Conservation (phyloP, 2,888 invertebrate genomes). For the Pachycephus smyrnensis region DNA sequence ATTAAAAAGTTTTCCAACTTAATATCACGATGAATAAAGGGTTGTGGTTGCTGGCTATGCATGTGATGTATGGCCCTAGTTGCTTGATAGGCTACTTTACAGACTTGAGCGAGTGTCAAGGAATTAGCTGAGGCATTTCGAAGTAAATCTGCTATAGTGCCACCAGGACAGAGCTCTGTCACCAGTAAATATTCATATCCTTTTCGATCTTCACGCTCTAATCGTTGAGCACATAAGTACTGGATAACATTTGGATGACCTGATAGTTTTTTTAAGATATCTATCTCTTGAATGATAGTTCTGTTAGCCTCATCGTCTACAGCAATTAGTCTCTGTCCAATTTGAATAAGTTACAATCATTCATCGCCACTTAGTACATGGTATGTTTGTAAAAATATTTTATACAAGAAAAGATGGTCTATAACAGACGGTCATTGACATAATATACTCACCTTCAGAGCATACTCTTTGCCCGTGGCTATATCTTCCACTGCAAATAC, state of each 20-base stretch:
- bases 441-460: slow-evolving; percentile 79
- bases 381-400: slow-evolving; percentile 9
- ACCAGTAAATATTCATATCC: slow-evolving; percentile 85
- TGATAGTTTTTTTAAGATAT: slow-evolving; percentile 86
- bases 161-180: slow-evolving; percentile 92
- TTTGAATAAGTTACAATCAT: slow-evolving; percentile 17
- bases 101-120: slow-evolving; percentile 77
- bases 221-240: slow-evolving; percentile 81
- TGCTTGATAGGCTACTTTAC: slow-evolving; percentile 92
- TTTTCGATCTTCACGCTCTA: slow-evolving; percentile 55
- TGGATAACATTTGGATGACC: slow-evolving; percentile 94
- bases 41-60: slow-evolving; percentile 86
- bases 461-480: slow-evolving; percentile 88
- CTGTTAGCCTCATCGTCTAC: slow-evolving; percentile 85
- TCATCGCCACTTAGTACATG: neutral
- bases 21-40: slow-evolving; percentile 95
- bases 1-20: slow-evolving; percentile 96
- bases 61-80: slow-evolving; percentile 92
- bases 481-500: slow-evolving; percentile 95
- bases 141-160: slow-evolving; percentile 59
- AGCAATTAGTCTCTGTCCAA: slow-evolving; percentile 78
- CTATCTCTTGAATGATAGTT: slow-evolving; percentile 85
- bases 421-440: slow-evolving; percentile 9
- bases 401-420: slow-evolving; percentile 11
- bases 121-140: slow-evolving; percentile 57